These are phyloP conservation scores for Ceratina japonica DNA, from an alignment of 1,140 invertebrate species.

Conservation along the genomic window DNA sequence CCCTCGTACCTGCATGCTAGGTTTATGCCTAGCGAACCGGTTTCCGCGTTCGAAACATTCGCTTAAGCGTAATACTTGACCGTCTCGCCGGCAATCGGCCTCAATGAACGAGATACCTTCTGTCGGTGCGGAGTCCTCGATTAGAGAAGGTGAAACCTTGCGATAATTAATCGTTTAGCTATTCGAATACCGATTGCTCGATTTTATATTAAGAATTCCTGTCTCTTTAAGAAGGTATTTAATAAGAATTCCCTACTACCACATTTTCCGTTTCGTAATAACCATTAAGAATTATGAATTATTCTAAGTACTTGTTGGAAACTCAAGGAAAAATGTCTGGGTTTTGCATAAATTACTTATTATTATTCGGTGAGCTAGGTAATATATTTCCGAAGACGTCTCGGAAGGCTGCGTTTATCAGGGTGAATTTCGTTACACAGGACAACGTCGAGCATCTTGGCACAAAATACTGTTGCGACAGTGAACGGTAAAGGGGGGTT, in stretches of 20 bases:
- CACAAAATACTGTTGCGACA: conserved; percentile 18
- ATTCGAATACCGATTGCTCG: neutral
- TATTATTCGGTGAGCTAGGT: too few relatives aligned
- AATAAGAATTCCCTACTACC: too few relatives aligned
- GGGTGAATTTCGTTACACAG: conserved; percentile 9
- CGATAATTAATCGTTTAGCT: neutral
- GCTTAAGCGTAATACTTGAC: conserved; percentile 22
- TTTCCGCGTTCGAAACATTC: conserved; percentile 31
- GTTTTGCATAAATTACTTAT: too few relatives aligned
- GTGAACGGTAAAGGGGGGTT: neutral
- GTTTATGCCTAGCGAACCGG: conserved; percentile 35
- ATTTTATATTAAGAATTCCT: neutral
- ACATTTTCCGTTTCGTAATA: too few relatives aligned
- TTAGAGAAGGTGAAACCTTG: neutral
- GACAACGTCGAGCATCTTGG: conserved; percentile 15
- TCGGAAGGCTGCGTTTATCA: neutral
- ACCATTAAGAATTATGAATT: too few relatives aligned
- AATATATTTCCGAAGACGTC: too few relatives aligned
- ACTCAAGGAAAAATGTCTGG: too few relatives aligned
- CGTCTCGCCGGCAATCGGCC: conserved; percentile 20
- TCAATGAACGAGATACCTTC: conserved; percentile 14
- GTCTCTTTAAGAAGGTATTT: too few relatives aligned
- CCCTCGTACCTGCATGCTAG: conserved; percentile 11
- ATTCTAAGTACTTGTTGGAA: too few relatives aligned
- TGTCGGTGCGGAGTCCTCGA: neutral